Conservation (phyloP, 2,888 invertebrate species). For the Exocentrus adspersus region DNA sequence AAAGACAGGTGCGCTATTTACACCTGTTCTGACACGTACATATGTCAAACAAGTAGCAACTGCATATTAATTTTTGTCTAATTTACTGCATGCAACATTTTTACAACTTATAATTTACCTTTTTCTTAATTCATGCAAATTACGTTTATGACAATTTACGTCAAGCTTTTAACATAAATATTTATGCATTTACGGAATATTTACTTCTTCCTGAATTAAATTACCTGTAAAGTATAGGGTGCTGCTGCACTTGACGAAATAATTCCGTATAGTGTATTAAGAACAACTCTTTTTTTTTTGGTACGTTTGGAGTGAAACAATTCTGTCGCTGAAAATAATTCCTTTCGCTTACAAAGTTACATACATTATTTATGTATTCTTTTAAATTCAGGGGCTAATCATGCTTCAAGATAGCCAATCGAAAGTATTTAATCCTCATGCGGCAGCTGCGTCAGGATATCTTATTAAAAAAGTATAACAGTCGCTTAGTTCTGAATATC, state of each 20-base stretch:
- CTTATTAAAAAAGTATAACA: conserved; percentile 28
- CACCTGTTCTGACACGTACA: conserved; percentile 55
- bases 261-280: too few relatives aligned
- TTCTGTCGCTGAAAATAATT: too few relatives aligned
- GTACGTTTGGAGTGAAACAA: too few relatives aligned
- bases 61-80: conserved; percentile 21
- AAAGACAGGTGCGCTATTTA: conserved; percentile 51
- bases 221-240: neutral
- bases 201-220: neutral
- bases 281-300: too few relatives aligned
- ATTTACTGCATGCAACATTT: conserved; percentile 17
- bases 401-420: neutral
- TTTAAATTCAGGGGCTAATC: neutral
- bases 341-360: too few relatives aligned
- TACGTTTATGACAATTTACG: conserved; percentile 13
- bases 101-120: conserved; percentile 14
- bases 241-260: too few relatives aligned
- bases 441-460: conserved; percentile 12
- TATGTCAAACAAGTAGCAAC: conserved; percentile 45
- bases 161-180: conserved; percentile 1
- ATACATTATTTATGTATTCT: too few relatives aligned
- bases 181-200: neutral
- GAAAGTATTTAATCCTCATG: conserved; percentile 10
- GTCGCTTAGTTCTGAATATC: conserved; percentile 11
- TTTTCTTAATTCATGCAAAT: conserved; percentile 20